Evolutionary conservation across 2,797 vertebrate genomes (phyloP), one percentile per base, ranked within the genome.

Genomic region (Rhinoraja longicauda): DNA sequence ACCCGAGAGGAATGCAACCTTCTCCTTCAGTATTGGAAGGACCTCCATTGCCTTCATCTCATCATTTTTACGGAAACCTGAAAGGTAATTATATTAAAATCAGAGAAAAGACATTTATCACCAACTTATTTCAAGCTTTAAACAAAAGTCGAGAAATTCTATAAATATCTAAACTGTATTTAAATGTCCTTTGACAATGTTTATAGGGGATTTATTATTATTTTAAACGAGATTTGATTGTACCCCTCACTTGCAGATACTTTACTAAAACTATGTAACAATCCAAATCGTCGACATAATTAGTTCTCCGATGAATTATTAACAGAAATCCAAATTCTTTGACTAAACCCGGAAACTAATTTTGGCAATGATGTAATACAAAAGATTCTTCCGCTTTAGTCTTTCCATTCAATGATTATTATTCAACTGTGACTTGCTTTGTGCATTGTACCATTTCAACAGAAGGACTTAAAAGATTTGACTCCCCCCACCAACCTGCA

Each of bases 31-130:
- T 96, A 99, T 98, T 94, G 99, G 98, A 94, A 99, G 96, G 93
- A 99, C 98, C 96, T 99, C 99, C 97, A 99, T 98, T 79, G 99
- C 99, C 96, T 98, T 99, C 97, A 99, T 98, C 95, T 99, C 98
- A 96, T 99, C 99, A 96, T 98, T 99, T 97, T 98, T 98, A 94
- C 97, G 97, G 96, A 98, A 99, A 94, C 98, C 99, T 99, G 94
- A 59, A 96, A 93, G 76, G 94, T 21, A 95, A 67, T 70, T 45
- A 45, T 6, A 70, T 24, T 72, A 90, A 90, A 75, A 57, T 73
- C 24, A 92, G 39, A 73, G 21, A 92, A 92, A 90, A 70, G 32
- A 17, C 12, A 39, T 67, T 67, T n/a, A 79, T 10, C 62, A 36
- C 4, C 8, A 90, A 70, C 36, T 86, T 45, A 84, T 53, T 32